phyloP scores from a whole-genome alignment of 1,140 invertebrate genomes.

The Gryon sp. region DNA sequence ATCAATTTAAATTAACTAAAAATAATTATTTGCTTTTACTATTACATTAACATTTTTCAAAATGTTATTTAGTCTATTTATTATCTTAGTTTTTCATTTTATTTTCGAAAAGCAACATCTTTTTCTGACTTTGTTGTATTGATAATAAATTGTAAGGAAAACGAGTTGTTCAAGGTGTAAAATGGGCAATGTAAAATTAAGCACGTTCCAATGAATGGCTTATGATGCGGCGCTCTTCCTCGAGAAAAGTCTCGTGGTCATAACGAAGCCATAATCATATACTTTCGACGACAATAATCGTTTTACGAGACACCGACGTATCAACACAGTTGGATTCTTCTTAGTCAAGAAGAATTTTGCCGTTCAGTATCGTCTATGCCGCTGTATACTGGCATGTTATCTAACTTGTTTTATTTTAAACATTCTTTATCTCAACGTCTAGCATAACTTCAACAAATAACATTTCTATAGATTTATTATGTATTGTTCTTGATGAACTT shows the following conservation, averaged over 20 bases:
- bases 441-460: constrained; percentile 36
- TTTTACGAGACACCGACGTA: constrained; percentile 75
- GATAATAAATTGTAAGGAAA: constrained; percentile 59
- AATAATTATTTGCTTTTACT: too few species aligned
- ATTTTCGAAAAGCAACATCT: not conserved
- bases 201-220: constrained; percentile 36
- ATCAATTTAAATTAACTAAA: too few species aligned
- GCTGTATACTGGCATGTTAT: constrained; percentile 8
- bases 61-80: too few species aligned
- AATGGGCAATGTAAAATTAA: constrained; percentile 73
- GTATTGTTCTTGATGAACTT: constrained; percentile 41
- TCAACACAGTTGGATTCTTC: constrained; percentile 62
- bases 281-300: constrained; percentile 78
- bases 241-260: constrained; percentile 68
- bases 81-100: too few species aligned
- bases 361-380: constrained; percentile 36
- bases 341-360: constrained; percentile 49
- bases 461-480: constrained; percentile 24
- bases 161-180: constrained; percentile 70
- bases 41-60: too few species aligned
- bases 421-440: constrained; percentile 34
- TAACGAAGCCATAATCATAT: constrained; percentile 79
- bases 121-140: constrained; percentile 64
- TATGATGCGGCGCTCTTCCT: constrained; percentile 31
- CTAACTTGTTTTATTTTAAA: constrained; percentile 16